Evolutionary conservation across 2,113 vertebrate genomes (phyloP).

Genomic region (Atractosteus spatula): DNA sequence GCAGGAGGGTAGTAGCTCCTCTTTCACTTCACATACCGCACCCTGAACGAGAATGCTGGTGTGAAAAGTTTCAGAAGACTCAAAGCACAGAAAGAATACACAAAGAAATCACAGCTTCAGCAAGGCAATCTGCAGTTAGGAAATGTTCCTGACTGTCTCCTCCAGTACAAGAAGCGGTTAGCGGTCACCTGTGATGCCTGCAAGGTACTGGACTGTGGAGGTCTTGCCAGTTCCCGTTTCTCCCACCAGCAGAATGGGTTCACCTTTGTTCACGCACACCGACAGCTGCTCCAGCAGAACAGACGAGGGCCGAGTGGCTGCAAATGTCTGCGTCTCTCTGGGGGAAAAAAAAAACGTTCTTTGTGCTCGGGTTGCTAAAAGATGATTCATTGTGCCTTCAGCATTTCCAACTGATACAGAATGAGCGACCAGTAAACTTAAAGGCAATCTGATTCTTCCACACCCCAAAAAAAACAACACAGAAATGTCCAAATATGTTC

Average conservation of each 20-base stretch:
- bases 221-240: constrained; percentile 97
- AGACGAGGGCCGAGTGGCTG: constrained; percentile 83
- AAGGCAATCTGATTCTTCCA: no score
- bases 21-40: no score
- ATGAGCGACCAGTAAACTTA: neutral
- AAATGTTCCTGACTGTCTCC: no score
- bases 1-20: no score
- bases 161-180: neutral
- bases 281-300: constrained; percentile 90
- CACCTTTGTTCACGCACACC: constrained; percentile 81
- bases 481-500: no score
- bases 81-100: neutral
- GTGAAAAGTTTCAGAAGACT: neutral
- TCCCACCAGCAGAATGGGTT: constrained; percentile 89
- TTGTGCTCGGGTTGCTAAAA: no score
- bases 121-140: no score
- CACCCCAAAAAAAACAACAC: no score
- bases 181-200: constrained; percentile 78
- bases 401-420: neutral
- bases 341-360: no score
- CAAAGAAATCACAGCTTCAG: neutral
- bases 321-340: constrained; percentile 81
- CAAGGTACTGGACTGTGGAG: constrained; percentile 88
- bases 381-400: no score
- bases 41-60: no score